Percentiles rank a stretch among this genome's conserved stretches.
These are phyloP conservation scores for Sebastes taczanowskii DNA, from an alignment of 2,797 vertebrate species.

Conservation along the genomic window DNA sequence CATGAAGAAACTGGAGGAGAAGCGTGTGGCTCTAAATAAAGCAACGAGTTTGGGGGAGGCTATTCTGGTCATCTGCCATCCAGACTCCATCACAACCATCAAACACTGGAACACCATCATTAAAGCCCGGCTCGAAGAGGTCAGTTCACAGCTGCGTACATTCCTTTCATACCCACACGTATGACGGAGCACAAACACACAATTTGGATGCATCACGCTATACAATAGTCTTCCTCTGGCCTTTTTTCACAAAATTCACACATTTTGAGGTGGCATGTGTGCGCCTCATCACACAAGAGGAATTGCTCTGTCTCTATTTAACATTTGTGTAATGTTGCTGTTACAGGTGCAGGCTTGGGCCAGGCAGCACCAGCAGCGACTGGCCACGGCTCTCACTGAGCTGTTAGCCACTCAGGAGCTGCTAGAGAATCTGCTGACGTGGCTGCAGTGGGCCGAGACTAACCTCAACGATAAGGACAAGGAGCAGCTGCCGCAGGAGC, in stretches of 20 bases:
- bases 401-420: slow-evolving; percentile 91
- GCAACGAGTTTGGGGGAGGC: slow-evolving; percentile 93
- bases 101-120: slow-evolving; percentile 99
- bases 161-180: slow-evolving; percentile 9
- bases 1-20: slow-evolving; percentile 96
- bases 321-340: not conserved
- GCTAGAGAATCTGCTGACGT: slow-evolving; percentile 91
- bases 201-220: not conserved
- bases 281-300: not conserved
- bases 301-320: not conserved
- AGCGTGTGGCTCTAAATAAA: slow-evolving; percentile 90
- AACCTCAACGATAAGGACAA: slow-evolving; percentile 93
- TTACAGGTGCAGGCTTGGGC: slow-evolving; percentile 95
- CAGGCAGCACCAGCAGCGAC: slow-evolving; percentile 94
- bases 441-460: slow-evolving; percentile 96
- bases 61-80: slow-evolving; percentile 94
- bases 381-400: slow-evolving; percentile 88
- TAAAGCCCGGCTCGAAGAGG: slow-evolving; percentile 98
- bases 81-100: slow-evolving; percentile 97
- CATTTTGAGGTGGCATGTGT: not conserved
- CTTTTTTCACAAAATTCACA: not conserved
- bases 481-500: slow-evolving; percentile 92
- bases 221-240: not conserved
- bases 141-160: slow-evolving; percentile 73
- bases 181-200: not conserved